Evolutionary conservation across 2,888 invertebrate species (phyloP), one percentile per base, ranked within the genome.

Genomic region (Hyppa rectilinea): DNA sequence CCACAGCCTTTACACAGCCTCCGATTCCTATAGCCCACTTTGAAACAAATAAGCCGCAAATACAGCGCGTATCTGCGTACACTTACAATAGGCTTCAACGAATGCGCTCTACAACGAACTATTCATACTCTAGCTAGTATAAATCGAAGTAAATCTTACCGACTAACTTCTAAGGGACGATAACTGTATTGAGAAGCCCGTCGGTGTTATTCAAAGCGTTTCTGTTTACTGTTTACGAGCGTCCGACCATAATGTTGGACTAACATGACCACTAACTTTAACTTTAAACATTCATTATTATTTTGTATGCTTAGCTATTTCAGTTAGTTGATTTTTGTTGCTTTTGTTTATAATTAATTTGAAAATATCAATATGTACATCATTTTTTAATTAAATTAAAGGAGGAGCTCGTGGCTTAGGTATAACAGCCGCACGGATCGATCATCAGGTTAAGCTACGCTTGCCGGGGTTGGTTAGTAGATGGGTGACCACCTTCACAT

Each of bases 191-290:
- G 62, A 81, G 71, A 78, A 81, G 67, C 60, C 47, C 60, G 66
- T 47, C 80, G 82, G 80, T 68, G 9, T 49, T 78, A 63, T 63
- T 79, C 82, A 82, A 71, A 72, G 83, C 66, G 52, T 67, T 75
- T 64, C 65, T 65, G 69, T 83, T 68, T 59, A 80, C 83, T 34
- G 58, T 81, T 81, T 73, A 81, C 83, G 73, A 77, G 55, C 69
- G 53, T 23, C 49, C 50, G 53, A 50, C 59, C 53, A 52, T 80
- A 55, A 76, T 52, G 49, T 59, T 31, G 29, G 50, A 14, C 12
- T 69, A 64, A 53, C 56, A 62, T 62, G 61, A 53, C 52, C 59
- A 49, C 52, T 80, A 52, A 65, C 26, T 20, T 38, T 36, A 63
- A 74, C 80, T 79, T 71, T 38, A 79, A 49, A 63, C 63, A 78